Percentiles rank a stretch among this genome's conserved stretches.
phyloP scores from a whole-genome alignment of 2,113 vertebrate species.

The Paradisaea rubra region DNA sequence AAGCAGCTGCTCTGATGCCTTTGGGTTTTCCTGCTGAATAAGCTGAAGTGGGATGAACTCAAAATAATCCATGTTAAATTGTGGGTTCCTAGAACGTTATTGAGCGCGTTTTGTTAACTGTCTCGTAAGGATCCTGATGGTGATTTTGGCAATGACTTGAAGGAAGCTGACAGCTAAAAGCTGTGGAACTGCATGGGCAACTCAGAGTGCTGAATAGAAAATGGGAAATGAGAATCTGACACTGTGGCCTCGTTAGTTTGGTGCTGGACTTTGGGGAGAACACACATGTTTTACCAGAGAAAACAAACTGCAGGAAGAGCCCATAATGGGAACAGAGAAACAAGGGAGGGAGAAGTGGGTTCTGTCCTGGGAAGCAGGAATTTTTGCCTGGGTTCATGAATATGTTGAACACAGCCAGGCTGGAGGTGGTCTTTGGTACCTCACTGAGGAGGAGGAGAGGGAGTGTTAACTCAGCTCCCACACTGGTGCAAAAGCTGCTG shows the following conservation, averaged over 20 bases:
- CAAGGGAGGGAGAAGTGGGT: not conserved
- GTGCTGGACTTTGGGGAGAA: not conserved
- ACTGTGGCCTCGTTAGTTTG: not conserved
- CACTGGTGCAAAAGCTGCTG: not conserved
- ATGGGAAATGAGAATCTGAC: fast-evolving
- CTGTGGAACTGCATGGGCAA: not conserved
- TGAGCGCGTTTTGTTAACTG: fast-evolving
- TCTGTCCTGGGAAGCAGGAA: not conserved
- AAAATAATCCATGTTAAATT: not conserved
- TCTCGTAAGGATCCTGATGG: fast-evolving
- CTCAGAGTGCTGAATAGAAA: not conserved
- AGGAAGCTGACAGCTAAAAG: not conserved
- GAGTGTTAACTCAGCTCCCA: not conserved
- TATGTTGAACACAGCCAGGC: fast-evolving
- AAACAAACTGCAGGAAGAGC: not conserved
- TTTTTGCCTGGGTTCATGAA: not conserved
- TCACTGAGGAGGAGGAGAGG: not conserved
- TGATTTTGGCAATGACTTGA: not conserved
- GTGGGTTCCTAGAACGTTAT: not conserved
- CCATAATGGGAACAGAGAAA: not conserved
- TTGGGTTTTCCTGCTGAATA: not conserved
- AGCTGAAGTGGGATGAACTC: not conserved
- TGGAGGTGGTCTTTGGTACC: not conserved
- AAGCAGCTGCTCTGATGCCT: not conserved
- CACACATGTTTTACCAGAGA: fast-evolving